Evolutionary conservation across 2,113 vertebrate genomes (phyloP).

Genomic region (Cavia porcellus): DNA sequence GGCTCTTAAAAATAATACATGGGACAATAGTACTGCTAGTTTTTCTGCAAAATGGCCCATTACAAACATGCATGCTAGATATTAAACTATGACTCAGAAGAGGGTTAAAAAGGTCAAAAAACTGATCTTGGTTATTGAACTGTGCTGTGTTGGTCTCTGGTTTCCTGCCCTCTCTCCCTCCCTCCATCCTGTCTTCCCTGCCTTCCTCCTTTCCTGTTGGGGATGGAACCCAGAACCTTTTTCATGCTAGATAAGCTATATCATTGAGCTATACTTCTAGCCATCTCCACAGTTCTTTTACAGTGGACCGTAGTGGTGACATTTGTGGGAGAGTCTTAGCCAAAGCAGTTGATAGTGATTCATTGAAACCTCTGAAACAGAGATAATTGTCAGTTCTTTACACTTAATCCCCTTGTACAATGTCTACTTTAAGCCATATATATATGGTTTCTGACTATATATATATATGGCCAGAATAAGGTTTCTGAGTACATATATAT

Average conservation of each 20-base stretch:
- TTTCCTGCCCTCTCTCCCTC: neutral
- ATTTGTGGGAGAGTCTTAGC: neutral
- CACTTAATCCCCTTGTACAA: neutral
- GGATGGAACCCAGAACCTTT: neutral
- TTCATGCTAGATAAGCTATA: neutral
- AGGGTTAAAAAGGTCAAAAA: neutral
- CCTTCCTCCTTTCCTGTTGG: neutral
- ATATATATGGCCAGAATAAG: neutral
- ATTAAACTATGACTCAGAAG: neutral
- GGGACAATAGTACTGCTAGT: neutral
- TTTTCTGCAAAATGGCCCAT: slow-evolving; percentile 22
- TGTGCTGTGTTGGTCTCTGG: neutral
- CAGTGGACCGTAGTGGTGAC: neutral
- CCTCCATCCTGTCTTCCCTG: neutral
- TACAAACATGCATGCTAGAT: neutral
- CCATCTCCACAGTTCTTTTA: neutral
- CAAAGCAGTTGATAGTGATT: neutral
- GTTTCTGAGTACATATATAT: too few relatives aligned
- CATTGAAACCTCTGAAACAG: neutral
- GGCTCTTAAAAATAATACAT: slow-evolving; percentile 34
- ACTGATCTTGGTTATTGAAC: slow-evolving; percentile 21
- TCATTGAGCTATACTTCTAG: neutral
- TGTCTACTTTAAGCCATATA: slow-evolving; percentile 18
- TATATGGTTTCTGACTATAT: too few relatives aligned
- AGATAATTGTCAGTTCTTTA: neutral